Conservation (phyloP, 2,888 invertebrate genomes). For the Hirtodrosophila cameraria region DNA sequence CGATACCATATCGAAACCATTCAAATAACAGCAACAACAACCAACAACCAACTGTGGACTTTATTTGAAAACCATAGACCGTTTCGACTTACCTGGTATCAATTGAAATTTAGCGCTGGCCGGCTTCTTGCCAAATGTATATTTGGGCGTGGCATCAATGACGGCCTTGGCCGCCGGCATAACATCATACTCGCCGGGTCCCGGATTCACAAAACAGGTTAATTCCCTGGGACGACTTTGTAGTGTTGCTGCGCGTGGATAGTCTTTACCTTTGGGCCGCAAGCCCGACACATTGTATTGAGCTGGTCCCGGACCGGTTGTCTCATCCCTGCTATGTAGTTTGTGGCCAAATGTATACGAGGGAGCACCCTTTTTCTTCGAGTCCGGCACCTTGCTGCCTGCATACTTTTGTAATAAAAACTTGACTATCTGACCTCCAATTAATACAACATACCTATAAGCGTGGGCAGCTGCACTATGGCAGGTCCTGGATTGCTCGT, state of each 20-base stretch:
- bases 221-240: slow-evolving; percentile 88
- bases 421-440: no score
- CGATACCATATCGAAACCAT: slow-evolving; percentile 26
- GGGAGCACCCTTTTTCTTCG: slow-evolving; percentile 90
- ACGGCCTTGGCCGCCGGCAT: slow-evolving; percentile 87
- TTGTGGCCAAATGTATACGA: slow-evolving; percentile 92
- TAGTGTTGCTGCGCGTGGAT: slow-evolving; percentile 90
- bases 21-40: slow-evolving; percentile 41
- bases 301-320: slow-evolving; percentile 93
- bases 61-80: slow-evolving; percentile 25
- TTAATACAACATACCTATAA: slow-evolving; percentile 88
- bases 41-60: slow-evolving; percentile 27
- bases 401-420: no score
- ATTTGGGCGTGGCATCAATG: slow-evolving; percentile 86
- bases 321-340: slow-evolving; percentile 85
- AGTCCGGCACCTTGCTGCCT: slow-evolving; percentile 92
- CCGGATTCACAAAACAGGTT: slow-evolving; percentile 88
- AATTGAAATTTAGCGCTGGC: slow-evolving; percentile 86
- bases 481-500: slow-evolving; percentile 94
- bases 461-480: slow-evolving; percentile 91
- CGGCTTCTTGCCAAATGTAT: slow-evolving; percentile 90
- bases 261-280: slow-evolving; percentile 92
- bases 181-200: slow-evolving; percentile 95
- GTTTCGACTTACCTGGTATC: slow-evolving; percentile 87
- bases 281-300: slow-evolving; percentile 94